A percentile compares a stretch with the other conserved stretches of the same genome.
These are phyloP conservation scores for Scaptomyza hsui DNA, from an alignment of 1,140 invertebrate genomes.

Conservation along the genomic window DNA sequence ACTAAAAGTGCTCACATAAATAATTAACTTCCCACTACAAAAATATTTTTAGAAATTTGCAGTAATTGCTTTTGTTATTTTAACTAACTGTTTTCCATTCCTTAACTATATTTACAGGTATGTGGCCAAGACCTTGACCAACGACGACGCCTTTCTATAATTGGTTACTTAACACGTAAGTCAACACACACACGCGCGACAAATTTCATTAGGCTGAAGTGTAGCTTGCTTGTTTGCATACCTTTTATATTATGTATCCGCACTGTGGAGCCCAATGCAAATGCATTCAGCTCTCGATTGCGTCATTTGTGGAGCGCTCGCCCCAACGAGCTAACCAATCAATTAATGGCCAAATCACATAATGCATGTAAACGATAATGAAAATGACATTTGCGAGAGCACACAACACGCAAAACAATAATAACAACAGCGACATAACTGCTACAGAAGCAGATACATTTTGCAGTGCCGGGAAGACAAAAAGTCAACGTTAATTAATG, in stretches of 20 bases:
- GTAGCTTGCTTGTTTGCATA: conserved; percentile 11
- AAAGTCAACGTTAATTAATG: conserved; percentile 63
- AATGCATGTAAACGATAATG: conserved; percentile 78
- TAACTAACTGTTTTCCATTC: not conserved
- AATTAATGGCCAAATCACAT: conserved; percentile 77
- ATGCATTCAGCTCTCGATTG: conserved; percentile 43
- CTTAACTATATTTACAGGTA: conserved; percentile 50
- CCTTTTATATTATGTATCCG: conserved; percentile 18
- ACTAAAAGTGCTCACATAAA: too few relatives aligned
- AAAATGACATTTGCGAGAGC: conserved; percentile 65
- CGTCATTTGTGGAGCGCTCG: conserved; percentile 55
- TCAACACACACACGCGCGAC: conserved; percentile 52
- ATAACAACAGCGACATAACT: conserved; percentile 3
- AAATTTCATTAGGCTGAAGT: conserved; percentile 53
- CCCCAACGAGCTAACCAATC: conserved; percentile 54
- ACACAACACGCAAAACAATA: conserved; percentile 42
- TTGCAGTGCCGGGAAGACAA: conserved; percentile 7
- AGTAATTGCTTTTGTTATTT: not conserved
- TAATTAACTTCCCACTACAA: too few relatives aligned
- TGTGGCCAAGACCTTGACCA: conserved; percentile 42
- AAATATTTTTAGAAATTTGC: not conserved
- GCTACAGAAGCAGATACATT: conserved; percentile 54
- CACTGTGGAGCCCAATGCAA: conserved; percentile 19
- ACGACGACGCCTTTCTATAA: conserved; percentile 33
- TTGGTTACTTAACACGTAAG: conserved; percentile 66